Conservation (phyloP, 2,113 vertebrate genomes). For the Isurus oxyrinchus region DNA sequence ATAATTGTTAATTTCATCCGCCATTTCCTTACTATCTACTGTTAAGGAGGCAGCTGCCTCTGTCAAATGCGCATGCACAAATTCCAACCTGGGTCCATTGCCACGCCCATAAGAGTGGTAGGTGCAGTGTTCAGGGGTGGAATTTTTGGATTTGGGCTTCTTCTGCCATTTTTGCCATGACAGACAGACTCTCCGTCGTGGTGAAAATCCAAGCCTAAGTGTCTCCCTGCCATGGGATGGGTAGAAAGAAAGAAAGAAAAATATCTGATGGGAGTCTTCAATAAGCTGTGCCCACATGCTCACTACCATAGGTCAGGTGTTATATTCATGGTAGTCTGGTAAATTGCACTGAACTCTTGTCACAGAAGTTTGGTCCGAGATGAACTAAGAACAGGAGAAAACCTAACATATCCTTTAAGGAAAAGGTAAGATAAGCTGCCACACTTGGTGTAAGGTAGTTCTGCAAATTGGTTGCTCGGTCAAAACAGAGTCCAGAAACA, state of each 20-base stretch:
- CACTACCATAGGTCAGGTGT: background rate
- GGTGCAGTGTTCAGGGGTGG: too few species aligned
- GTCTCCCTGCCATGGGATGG: background rate
- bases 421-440: background rate
- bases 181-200: too few species aligned
- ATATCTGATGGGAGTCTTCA: background rate
- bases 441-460: background rate
- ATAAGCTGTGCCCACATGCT: background rate
- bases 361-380: background rate
- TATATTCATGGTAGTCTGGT: background rate
- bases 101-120: too few species aligned
- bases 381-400: too few species aligned
- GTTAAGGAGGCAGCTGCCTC: too few species aligned
- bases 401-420: background rate
- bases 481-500: background rate
- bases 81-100: too few species aligned
- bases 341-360: background rate
- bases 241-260: background rate
- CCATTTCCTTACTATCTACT: too few species aligned
- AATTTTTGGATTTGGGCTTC: too few species aligned
- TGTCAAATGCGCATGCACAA: too few species aligned
- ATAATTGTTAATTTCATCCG: too few species aligned
- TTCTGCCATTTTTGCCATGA: too few species aligned
- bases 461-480: background rate
- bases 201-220: background rate